Evolutionary conservation across 2,888 invertebrate genomes (phyloP), one percentile per base, ranked within the genome.

Genomic region (Ophion costatus): DNA sequence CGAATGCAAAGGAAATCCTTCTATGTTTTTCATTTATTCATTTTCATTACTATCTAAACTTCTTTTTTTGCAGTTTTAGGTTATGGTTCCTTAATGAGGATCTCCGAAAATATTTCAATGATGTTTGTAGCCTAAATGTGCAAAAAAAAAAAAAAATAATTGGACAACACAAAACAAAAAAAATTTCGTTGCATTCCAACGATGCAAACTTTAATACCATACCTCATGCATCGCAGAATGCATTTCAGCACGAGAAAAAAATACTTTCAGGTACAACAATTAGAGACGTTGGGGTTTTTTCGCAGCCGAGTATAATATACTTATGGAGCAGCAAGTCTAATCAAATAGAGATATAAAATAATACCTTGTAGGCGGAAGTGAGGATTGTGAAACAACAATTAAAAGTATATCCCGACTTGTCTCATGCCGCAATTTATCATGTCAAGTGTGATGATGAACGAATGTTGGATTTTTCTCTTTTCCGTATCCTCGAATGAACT

Each of bases 181-280:
- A 29, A 0, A 29, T 4, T 29, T 29, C 4, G 29, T 29, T 29
- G 29, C 29, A 29, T 29, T 29, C 29, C 29, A 29, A 29, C 29
- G 29, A 29, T 29, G 29, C 29, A 29, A 29, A 29, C 29, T 29
- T 29, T 4, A 29, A 29, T 29, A 4, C 29, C 29, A 29, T 29
- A 4, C 38, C 6, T 38, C 38, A 38, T 38, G 9, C 38, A 7
- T 6, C 38, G 38, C 38, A 38, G 38, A 38, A 38, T 38, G 38
- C 38, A 38, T 7, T 38, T 38, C 0, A 38, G 3, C 24, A 11
- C 33, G 63, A 56, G 73, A 64, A 59, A 84, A 84, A 78, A 81
- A 84, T 78, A 57, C 11, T 76, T 83, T 76, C 76, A 70, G 81
- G 64, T 75, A 75, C n/a, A 45, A 78, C 78, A 78, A 84, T 81